phyloP scores from a whole-genome alignment of 2,797 vertebrate genomes.

The Macrochelys suwanniensis region DNA sequence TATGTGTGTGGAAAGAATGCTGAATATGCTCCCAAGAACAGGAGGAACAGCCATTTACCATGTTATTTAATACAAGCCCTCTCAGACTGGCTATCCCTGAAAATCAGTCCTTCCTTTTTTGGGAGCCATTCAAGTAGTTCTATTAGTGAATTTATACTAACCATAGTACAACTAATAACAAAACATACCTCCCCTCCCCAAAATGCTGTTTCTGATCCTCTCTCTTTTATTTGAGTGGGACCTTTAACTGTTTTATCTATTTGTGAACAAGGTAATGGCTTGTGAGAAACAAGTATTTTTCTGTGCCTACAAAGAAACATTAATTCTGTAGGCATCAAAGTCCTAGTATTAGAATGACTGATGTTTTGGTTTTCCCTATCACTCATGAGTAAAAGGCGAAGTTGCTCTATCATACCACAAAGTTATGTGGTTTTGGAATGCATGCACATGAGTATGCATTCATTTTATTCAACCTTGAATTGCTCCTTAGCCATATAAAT shows the following conservation, averaged over 20 bases:
- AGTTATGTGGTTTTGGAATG: conserved; percentile 9
- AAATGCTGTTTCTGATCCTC: background rate
- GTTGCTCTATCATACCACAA: background rate
- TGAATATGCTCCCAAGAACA: background rate
- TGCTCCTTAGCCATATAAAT: background rate
- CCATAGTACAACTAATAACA: background rate
- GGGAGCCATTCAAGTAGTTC: background rate
- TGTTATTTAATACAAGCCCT: background rate
- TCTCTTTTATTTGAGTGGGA: conserved; percentile 23
- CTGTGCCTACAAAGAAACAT: conserved; percentile 1
- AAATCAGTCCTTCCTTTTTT: background rate
- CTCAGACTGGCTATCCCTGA: background rate
- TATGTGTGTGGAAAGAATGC: background rate
- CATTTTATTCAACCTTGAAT: background rate
- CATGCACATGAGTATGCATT: background rate
- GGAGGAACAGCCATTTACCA: background rate
- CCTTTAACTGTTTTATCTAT: conserved; percentile 13
- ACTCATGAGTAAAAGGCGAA: background rate
- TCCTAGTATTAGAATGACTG: conserved; percentile 19
- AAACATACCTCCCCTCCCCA: background rate
- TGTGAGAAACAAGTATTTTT: background rate
- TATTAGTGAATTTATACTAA: background rate
- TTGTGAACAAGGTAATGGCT: background rate
- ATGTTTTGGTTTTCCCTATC: background rate
- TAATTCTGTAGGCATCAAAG: background rate